phyloP scores from a whole-genome alignment of 1,140 invertebrate genomes.

The Micrasema longulum region DNA sequence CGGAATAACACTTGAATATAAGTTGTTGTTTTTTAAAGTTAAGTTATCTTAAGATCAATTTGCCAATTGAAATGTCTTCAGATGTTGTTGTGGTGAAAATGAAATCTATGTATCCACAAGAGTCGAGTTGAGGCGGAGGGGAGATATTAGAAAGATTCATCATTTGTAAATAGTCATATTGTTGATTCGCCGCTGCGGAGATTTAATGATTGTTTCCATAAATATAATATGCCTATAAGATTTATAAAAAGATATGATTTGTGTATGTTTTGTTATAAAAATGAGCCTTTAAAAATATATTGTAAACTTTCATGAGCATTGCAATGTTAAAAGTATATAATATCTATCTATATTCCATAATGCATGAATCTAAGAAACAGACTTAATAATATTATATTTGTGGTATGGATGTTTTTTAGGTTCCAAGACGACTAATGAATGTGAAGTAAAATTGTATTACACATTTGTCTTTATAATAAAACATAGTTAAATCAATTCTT shows the following conservation, averaged over 20 bases:
- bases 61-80: too few relatives aligned
- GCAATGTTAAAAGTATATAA: slow-evolving; percentile 18
- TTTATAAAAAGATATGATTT: slow-evolving; percentile 35
- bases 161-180: slow-evolving; percentile 33
- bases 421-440: slow-evolving; percentile 38
- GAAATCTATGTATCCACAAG: too few relatives aligned
- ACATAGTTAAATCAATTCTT: slow-evolving; percentile 34
- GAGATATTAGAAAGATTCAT: slow-evolving; percentile 5
- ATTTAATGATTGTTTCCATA: slow-evolving; percentile 20
- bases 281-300: slow-evolving; percentile 29
- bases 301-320: slow-evolving; percentile 22
- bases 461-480: slow-evolving; percentile 46
- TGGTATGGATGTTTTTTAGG: slow-evolving; percentile 9
- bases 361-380: slow-evolving; percentile 18
- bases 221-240: slow-evolving; percentile 20
- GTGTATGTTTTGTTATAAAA: slow-evolving; percentile 27
- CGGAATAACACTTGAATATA: too few relatives aligned
- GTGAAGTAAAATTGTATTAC: slow-evolving; percentile 44
- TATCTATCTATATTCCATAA: neutral
- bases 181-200: slow-evolving; percentile 27
- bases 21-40: too few relatives aligned
- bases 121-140: neutral
- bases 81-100: too few relatives aligned
- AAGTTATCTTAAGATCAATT: too few relatives aligned
- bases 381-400: slow-evolving; percentile 10